A percentile compares a stretch with the other conserved stretches of the same genome.
phyloP scores from a whole-genome alignment of 2,113 vertebrate species.

The Dicentrarchus labrax region DNA sequence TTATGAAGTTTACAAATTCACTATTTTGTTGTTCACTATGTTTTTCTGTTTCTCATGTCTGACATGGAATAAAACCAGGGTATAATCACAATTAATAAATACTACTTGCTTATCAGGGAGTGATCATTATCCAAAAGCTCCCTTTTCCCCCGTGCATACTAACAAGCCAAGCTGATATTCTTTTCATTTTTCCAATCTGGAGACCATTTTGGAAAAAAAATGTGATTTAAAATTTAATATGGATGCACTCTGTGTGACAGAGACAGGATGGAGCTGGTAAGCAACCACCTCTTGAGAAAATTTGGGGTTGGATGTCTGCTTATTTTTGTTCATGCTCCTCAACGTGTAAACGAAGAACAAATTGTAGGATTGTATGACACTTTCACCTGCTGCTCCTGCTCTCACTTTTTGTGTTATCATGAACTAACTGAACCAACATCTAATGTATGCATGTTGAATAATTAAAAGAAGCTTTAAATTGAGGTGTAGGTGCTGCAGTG shows the following conservation, averaged over 20 bases:
- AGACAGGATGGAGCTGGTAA: not conserved
- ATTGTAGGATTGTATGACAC: too few species aligned
- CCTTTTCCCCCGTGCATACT: too few species aligned
- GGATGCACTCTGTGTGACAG: not conserved
- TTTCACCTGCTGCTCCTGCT: not conserved
- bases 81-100: not conserved
- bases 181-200: too few species aligned
- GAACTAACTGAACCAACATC: not conserved
- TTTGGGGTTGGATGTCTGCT: not conserved
- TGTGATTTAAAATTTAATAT: too few species aligned
- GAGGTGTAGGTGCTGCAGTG: not conserved
- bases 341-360: not conserved
- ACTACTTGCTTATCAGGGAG: not conserved
- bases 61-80: too few species aligned
- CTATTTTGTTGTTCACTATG: too few species aligned
- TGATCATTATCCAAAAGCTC: too few species aligned
- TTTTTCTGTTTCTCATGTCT: too few species aligned
- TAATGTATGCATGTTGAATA: not conserved
- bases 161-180: too few species aligned
- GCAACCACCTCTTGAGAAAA: not conserved
- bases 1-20: too few species aligned
- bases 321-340: not conserved
- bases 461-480: not conserved
- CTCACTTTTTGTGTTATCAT: not conserved
- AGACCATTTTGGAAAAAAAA: too few species aligned